Conservation (phyloP, 2,113 vertebrate species). For the Noctilio leporinus region DNA sequence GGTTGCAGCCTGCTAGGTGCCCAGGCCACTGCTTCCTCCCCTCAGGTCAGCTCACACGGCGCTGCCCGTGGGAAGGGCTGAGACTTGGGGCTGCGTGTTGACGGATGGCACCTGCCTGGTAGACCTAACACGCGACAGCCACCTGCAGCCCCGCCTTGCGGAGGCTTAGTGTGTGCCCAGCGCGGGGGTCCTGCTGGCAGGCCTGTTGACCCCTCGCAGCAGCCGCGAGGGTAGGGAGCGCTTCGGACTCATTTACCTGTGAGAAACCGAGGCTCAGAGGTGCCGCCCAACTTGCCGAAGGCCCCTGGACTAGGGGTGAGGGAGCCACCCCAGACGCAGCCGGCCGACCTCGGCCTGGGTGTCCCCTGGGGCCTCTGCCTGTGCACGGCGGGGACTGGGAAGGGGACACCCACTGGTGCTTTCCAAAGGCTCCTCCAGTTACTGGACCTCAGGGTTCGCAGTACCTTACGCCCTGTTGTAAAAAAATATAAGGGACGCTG, state of each 20-base stretch:
- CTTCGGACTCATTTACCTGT: background rate
- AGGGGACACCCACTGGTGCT: background rate
- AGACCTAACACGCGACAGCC: background rate
- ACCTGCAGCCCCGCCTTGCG: background rate
- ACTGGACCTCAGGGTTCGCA: background rate
- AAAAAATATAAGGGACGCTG: background rate
- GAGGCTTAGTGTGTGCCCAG: background rate
- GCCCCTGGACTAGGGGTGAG: background rate
- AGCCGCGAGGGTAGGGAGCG: background rate
- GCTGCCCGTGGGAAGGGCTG: no score
- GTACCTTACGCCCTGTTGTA: background rate
- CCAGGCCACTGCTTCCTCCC: no score
- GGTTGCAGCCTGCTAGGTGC: no score
- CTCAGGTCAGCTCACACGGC: no score
- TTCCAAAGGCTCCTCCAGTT: background rate
- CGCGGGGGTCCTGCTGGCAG: background rate
- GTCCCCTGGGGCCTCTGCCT: background rate
- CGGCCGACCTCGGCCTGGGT: background rate
- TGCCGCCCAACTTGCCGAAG: background rate
- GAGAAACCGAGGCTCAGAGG: background rate
- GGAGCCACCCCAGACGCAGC: background rate
- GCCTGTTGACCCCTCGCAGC: background rate
- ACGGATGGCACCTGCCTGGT: background rate
- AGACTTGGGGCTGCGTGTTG: no score
- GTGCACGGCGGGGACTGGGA: background rate